phyloP scores from a whole-genome alignment of 2,797 vertebrate species.

The Malurus leucopterus region DNA sequence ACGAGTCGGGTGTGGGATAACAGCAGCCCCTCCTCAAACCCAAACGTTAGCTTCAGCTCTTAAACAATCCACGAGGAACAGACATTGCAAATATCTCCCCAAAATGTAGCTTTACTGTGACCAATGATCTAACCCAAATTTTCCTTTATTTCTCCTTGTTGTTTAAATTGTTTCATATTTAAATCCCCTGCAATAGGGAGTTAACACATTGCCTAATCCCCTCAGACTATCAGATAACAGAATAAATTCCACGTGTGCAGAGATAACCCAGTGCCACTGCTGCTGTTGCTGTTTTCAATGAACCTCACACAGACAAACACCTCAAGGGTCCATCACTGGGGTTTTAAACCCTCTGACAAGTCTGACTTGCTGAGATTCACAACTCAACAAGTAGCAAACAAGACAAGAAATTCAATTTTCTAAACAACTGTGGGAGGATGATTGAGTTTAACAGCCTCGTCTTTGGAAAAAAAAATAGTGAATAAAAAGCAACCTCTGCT shows the following conservation, averaged over 20 bases:
- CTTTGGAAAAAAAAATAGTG: neutral
- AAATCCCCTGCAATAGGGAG: neutral
- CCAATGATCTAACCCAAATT: neutral
- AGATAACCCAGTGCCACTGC: neutral
- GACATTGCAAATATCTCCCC: neutral
- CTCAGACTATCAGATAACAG: neutral
- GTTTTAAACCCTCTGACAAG: neutral
- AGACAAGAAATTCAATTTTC: slow-evolving; percentile 10
- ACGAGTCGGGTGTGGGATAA: neutral
- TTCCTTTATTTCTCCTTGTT: neutral
- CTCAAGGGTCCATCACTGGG: neutral
- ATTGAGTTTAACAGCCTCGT: neutral
- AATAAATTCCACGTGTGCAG: neutral
- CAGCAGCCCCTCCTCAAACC: neutral
- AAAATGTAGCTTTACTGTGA: neutral
- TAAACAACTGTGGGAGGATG: neutral
- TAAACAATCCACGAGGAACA: neutral
- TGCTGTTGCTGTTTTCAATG: neutral
- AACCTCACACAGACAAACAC: neutral
- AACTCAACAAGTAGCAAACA: slow-evolving; percentile 1
- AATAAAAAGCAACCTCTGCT: neutral
- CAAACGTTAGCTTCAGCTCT: neutral
- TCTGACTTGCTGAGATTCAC: neutral
- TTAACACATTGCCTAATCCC: neutral
- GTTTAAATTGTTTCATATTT: neutral